A percentile compares a stretch with the other conserved stretches of the same genome.
Conservation (phyloP, 2,888 invertebrate genomes). For the Agapostemon virescens region DNA sequence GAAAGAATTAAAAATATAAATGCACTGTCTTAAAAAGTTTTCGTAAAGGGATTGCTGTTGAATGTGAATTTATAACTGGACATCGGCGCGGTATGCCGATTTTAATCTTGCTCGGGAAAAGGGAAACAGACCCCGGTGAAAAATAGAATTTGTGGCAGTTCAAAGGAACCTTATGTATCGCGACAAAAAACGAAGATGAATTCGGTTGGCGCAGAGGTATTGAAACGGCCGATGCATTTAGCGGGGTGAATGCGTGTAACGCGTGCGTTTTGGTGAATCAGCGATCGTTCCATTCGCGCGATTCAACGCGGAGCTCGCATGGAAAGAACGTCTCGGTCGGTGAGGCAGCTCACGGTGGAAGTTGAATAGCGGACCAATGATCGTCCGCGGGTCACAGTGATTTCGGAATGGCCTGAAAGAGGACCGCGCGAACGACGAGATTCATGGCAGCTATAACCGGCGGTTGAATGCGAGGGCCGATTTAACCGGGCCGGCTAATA, state of each 20-base stretch:
- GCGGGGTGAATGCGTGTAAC: neutral
- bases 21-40: neutral
- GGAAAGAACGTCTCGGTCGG: neutral
- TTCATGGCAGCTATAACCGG: neutral
- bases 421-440: neutral
- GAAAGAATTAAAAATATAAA: neutral
- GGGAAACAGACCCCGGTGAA: neutral
- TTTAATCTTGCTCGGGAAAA: neutral
- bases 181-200: slow-evolving; percentile 41
- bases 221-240: neutral
- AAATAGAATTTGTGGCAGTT: neutral
- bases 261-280: neutral
- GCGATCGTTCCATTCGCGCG: neutral
- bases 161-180: neutral
- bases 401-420: neutral
- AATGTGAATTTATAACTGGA: neutral
- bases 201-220: slow-evolving; percentile 33
- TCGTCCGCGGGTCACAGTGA: neutral
- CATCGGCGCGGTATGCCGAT: neutral
- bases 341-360: neutral
- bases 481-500: neutral
- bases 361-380: slow-evolving; percentile 4
- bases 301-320: neutral
- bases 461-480: slow-evolving; percentile 6
- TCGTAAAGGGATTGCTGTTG: neutral